Base-by-base conservation (phyloP, 2,113 vertebrate species). In the Macquaria ambigua region DNA sequence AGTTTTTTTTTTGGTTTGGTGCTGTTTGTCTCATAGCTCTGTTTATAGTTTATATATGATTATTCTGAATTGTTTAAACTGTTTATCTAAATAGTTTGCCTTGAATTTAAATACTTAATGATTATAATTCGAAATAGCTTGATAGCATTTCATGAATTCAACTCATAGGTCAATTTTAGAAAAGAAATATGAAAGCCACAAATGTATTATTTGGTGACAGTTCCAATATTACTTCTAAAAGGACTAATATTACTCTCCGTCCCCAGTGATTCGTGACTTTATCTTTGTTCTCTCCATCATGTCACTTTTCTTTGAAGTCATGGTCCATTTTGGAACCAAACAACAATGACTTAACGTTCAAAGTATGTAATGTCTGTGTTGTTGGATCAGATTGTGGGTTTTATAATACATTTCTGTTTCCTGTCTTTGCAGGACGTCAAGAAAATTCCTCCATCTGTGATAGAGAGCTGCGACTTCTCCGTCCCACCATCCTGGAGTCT, bases 371-470 rank as follows among this genome's bases (percentile, higher is more conserved):
- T 55, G 2, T 69, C 8, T 62, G 28, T 41, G 3, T 41, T 67
- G 37, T 53, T 67, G 25, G 25, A 50, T 58, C 3, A 39, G n/a
- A 55, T 9, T n/a, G 12, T 72, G 11, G 50, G 3, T 81, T 73
- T 85, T 70, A 77, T 66, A 39, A 15, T 34, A 21, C 11, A 4
- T 48, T 21, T 62, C 8, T 81, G 21, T 70, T 85, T 78, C 52
- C 10, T 90, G 8, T 81, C 41, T 87, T 83, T 83, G 21, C 76
- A 95, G 94, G 94, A 94, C 94, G 12, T 95, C 94, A n/a, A 92
- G 94, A 94, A 95, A 95, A 89, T 95, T 95, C 89, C 94, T 95
- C 59, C 94, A 95, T 83, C 94, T 95, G 94, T 95, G 94, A 95
- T 94, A 82, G 72, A 90, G 88, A 91, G 85, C 79, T 82, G 43